Evolutionary conservation across 1,140 invertebrate species (phyloP).

Genomic region (Spodoptera frugiperda): DNA sequence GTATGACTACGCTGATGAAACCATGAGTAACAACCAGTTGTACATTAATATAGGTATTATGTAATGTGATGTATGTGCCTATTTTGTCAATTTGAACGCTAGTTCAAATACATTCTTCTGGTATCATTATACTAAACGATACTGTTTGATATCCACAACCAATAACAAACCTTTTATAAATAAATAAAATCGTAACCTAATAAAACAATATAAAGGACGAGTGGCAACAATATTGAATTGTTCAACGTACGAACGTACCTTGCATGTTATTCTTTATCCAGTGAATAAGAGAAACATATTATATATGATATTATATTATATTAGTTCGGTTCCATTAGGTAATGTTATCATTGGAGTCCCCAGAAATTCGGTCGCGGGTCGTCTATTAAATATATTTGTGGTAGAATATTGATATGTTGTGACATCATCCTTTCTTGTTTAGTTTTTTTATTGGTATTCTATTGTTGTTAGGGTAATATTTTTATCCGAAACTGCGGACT

Average conservation of each 20-base stretch:
- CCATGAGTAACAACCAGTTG: too few species aligned
- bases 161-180: too few species aligned
- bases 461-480: not conserved
- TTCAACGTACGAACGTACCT: not conserved
- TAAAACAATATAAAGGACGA: not conserved
- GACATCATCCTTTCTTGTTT: not conserved
- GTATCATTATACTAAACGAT: too few species aligned
- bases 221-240: constrained; percentile 7
- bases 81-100: too few species aligned
- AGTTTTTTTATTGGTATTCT: not conserved
- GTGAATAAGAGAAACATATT: constrained; percentile 22
- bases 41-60: too few species aligned
- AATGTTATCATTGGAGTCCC: not conserved
- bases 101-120: too few species aligned
- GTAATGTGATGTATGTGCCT: too few species aligned
- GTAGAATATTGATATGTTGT: not conserved
- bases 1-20: too few species aligned
- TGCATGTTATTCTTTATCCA: constrained; percentile 23
- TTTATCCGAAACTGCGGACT: too few species aligned
- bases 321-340: not conserved
- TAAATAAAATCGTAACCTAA: not conserved
- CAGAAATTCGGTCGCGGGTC: not conserved
- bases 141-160: too few species aligned
- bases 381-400: constrained; percentile 3
- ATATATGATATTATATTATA: constrained; percentile 1